Conservation (phyloP, 2,113 vertebrate genomes). For the Myrmophylax atrothorax region DNA sequence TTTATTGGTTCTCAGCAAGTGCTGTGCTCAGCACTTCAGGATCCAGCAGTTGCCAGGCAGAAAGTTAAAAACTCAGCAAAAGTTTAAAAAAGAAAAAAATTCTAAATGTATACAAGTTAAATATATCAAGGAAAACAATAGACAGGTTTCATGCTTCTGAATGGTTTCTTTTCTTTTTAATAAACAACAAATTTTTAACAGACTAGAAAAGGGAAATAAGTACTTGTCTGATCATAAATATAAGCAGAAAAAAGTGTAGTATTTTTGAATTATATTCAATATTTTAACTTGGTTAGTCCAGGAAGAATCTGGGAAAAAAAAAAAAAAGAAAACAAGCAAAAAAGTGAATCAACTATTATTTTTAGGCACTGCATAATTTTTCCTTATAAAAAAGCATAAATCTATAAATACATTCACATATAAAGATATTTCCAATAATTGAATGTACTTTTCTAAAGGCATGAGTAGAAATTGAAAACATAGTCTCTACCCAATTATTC, state of each 20-base stretch:
- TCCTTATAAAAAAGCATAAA: background rate
- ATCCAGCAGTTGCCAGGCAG: constrained; percentile 17
- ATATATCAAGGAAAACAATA: background rate
- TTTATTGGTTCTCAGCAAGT: constrained; percentile 71
- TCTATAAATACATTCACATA: background rate
- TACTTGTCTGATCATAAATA: background rate
- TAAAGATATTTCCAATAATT: background rate
- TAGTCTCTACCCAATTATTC: accelerated
- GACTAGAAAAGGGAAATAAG: background rate
- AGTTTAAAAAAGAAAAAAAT: background rate
- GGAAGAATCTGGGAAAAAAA: background rate
- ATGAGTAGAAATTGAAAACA: background rate
- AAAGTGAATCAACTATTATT: background rate
- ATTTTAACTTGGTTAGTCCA: background rate
- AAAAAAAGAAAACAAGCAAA: background rate
- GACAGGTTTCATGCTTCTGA: background rate
- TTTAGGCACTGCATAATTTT: background rate
- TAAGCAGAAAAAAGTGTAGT: background rate
- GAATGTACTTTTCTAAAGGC: background rate
- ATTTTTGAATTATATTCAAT: background rate
- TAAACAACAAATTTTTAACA: background rate
- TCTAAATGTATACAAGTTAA: background rate
- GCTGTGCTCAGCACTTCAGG: constrained; percentile 75
- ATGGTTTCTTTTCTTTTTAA: background rate
- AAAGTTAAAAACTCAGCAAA: constrained; percentile 37